These are phyloP conservation scores for Ovis aries DNA, from an alignment of 2,113 vertebrate species.

Conservation along the genomic window DNA sequence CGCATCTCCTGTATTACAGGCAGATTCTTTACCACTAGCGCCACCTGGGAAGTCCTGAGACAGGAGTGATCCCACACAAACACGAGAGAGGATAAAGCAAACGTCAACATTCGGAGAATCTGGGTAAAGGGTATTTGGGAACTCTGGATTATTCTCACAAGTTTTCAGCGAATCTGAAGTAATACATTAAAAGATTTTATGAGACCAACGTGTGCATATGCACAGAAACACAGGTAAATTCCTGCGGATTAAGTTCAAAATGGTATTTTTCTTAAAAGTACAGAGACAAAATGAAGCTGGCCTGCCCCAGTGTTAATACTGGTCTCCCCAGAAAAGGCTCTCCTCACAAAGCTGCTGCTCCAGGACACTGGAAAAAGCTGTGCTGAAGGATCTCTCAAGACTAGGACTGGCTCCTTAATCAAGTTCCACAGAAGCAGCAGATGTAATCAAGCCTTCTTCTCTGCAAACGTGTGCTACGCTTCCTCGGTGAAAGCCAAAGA, in stretches of 20 bases:
- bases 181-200: not conserved
- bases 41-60: not conserved
- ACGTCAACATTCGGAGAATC: not conserved
- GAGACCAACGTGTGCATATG: not conserved
- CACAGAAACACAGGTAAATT: not conserved
- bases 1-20: not conserved
- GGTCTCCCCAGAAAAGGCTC: not conserved
- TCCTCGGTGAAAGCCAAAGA: not conserved
- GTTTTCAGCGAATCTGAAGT: not conserved
- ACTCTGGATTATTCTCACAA: not conserved
- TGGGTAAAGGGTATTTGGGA: not conserved
- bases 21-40: not conserved
- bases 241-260: not conserved
- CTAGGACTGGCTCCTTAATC: constrained; percentile 1
- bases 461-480: not conserved
- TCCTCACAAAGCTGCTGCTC: not conserved
- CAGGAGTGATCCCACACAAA: not conserved
- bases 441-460: not conserved
- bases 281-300: not conserved
- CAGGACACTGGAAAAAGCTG: not conserved
- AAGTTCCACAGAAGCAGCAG: not conserved
- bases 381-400: not conserved
- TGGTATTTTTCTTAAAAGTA: not conserved
- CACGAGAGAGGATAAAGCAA: not conserved
- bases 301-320: not conserved